Evolutionary conservation across 1,140 invertebrate genomes (phyloP).

Genomic region (Drosophila tropicalis): DNA sequence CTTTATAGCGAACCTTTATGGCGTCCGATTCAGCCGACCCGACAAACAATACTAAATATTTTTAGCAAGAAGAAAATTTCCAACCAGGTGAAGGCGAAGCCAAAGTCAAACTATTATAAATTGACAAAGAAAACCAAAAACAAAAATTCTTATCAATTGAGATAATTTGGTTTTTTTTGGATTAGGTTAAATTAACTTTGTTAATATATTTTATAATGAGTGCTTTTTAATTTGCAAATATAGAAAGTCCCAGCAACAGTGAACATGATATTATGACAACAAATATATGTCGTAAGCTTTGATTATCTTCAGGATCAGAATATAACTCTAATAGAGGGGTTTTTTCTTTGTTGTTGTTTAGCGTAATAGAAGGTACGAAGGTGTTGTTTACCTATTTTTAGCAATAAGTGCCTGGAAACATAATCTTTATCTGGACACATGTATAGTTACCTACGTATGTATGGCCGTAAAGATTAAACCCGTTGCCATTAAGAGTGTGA

Average conservation of each 20-base stretch:
- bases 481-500: background rate
- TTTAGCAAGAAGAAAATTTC: background rate
- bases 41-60: constrained; percentile 36
- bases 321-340: background rate
- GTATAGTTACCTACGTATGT: background rate
- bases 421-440: constrained; percentile 4
- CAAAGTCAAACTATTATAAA: background rate
- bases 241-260: background rate
- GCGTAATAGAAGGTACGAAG: background rate
- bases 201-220: constrained; percentile 43
- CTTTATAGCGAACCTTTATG: background rate
- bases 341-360: background rate
- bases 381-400: background rate
- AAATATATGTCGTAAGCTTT: background rate
- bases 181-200: constrained; percentile 53
- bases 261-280: background rate
- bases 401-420: constrained; percentile 1
- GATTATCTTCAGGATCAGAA: background rate
- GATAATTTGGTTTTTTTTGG: constrained; percentile 32
- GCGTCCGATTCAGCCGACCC: constrained; percentile 20
- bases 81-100: background rate
- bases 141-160: constrained; percentile 46
- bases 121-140: background rate
- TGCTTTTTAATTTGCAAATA: background rate
- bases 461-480: background rate